A percentile compares a stretch with the other conserved stretches of the same genome.
Evolutionary conservation across 2,797 vertebrate genomes (phyloP).

Genomic region (Sylvilagus floridanus): DNA sequence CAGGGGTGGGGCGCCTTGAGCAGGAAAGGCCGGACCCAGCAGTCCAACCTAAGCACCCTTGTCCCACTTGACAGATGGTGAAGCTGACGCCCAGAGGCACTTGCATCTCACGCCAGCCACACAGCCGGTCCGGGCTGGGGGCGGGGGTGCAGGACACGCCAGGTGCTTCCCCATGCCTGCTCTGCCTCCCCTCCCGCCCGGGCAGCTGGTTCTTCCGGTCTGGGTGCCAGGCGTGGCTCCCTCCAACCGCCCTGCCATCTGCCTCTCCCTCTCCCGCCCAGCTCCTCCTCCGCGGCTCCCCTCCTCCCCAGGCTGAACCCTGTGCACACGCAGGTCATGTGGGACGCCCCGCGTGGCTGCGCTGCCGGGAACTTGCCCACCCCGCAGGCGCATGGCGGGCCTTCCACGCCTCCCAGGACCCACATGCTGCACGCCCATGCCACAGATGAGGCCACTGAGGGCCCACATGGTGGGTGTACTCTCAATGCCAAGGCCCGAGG

Average conservation of each 20-base stretch:
- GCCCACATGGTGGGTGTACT: not conserved
- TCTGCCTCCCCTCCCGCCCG: not conserved
- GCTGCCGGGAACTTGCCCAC: not conserved
- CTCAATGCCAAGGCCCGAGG: not conserved
- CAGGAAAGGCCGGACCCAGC: not conserved
- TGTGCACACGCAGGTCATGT: not conserved
- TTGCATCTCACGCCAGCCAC: not conserved
- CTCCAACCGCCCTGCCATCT: constrained; percentile 45
- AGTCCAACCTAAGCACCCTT: not conserved
- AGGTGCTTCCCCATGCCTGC: not conserved
- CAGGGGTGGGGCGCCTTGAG: not conserved
- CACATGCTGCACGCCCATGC: not conserved
- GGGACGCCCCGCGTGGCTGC: not conserved
- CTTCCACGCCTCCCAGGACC: not conserved
- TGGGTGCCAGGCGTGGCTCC: not conserved
- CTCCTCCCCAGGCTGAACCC: not conserved
- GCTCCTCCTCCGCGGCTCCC: not conserved
- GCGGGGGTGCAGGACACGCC: not conserved
- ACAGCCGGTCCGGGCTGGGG: accelerated
- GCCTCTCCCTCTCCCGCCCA: not conserved
- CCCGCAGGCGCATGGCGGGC: accelerated
- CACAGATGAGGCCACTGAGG: not conserved
- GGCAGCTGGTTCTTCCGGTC: constrained; percentile 61
- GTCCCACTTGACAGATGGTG: not conserved
- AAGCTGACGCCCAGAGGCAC: constrained; percentile 14